Evolutionary conservation across 2,888 invertebrate species (phyloP), one percentile per base, ranked within the genome.

Genomic region (Acronicta alni): DNA sequence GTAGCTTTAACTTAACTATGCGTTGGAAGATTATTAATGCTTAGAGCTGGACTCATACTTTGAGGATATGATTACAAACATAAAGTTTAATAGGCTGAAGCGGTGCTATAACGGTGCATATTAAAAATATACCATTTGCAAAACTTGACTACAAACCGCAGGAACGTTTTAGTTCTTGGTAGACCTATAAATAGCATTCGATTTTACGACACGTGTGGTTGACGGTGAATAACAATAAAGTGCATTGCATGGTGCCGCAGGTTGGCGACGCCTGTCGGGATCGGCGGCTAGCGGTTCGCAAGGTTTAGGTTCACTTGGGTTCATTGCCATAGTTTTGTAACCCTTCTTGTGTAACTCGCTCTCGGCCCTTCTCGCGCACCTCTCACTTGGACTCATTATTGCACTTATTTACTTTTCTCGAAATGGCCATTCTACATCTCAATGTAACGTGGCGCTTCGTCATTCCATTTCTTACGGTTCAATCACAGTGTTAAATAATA

Each of bases 241-340:
- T 77, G 77, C 79, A 77, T 66, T 42, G 61, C 64, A 54, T 55
- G 52, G 53, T 49, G 64, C 75, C 79, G 71, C 75, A 85, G 83
- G 88, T 89, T 89, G 85, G 47, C 72, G 67, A 75, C 78, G 72
- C 65, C 89, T 89, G 89, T 81, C 79, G 88, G 87, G 85, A 83
- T 83, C 88, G 88, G 87, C 89, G 86, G 72, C 84, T 94, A 94
- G 94, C 94, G 94, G 94, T 92, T 92, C 78, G 92, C 93, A 93
- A 91, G 92, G 92, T 92, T 90, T 89, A 92, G 93, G 94, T 94
- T 94, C 90, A 94, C 82, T 77, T 77, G 87, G 82, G 94, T 94
- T 94, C 94, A 93, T 94, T 94, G 94, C 93, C 94, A 94, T 90
- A 94, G 94, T 94, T 94, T 93, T 93, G 93, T 94, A 93, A 94